Evolutionary conservation across 2,888 invertebrate species (phyloP).

Genomic region (Vandiemenella viatica): DNA sequence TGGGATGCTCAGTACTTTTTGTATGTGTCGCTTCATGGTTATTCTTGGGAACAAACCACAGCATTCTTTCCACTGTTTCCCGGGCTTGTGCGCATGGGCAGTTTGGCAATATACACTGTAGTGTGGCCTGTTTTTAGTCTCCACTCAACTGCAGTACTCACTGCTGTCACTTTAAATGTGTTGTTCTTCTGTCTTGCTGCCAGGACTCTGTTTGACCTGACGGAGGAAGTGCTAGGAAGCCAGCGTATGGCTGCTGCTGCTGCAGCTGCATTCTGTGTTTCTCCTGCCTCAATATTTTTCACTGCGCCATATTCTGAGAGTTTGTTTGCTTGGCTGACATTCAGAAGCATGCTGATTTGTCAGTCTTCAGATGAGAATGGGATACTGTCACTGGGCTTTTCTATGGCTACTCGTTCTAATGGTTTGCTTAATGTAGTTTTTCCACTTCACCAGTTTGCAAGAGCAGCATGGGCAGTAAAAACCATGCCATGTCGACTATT

Average conservation of each 20-base stretch:
- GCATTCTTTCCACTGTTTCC: conserved; percentile 94
- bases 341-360: conserved; percentile 58
- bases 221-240: conserved; percentile 47
- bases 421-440: conserved; percentile 67
- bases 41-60: conserved; percentile 80
- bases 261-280: conserved; percentile 71
- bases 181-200: conserved; percentile 54
- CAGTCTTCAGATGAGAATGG: no score
- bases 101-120: conserved; percentile 19
- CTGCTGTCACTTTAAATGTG: conserved; percentile 56
- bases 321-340: conserved; percentile 65
- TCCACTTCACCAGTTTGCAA: no score
- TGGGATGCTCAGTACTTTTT: conserved; percentile 97
- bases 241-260: conserved; percentile 60
- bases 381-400: no score
- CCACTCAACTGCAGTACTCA: conserved; percentile 45
- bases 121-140: conserved; percentile 35
- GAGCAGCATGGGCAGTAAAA: no score
- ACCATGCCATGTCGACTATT: no score
- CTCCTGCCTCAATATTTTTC: conserved; percentile 94
- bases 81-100: conserved; percentile 39
- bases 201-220: conserved; percentile 54
- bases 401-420: conserved; percentile 63
- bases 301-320: conserved; percentile 86
- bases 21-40: conserved; percentile 84